Base-by-base conservation (phyloP, 2,888 invertebrate species). In the Cerastoderma edule region DNA sequence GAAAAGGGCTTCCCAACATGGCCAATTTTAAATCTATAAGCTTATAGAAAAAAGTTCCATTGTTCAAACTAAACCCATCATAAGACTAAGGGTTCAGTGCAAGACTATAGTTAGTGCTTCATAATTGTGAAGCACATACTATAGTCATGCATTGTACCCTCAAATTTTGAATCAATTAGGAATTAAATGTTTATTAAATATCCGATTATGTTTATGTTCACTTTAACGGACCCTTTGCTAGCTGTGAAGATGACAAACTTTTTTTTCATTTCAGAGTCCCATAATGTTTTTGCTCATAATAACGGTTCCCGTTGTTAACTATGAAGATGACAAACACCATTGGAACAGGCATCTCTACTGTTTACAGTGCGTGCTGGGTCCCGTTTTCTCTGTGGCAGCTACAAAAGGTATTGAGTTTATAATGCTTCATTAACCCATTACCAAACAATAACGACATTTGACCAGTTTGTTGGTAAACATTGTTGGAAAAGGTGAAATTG, bases 271-370 rank as follows among this genome's bases (percentile, higher is more conserved):
- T 67, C 87, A 94, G 93, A 87, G 92, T 39, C 95, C 95, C 0
- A 91, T 94, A 0, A 91, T 94, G 81, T 83, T 95, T 28, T 33
- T 94, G 0, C 91, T 95, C 10, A 93, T 93, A 60, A 85, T 95
- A 8, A 93, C 95, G 1, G 93, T 95, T 35, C 95, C 95, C 0
- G 93, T 94, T 10, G 94, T 95, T 22, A 94, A 94, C 82, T 91
- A 93, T 13, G 92, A 93, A 2, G 92, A 91, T 71, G 85, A 87
- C 3, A 93, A 93, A 73, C 90, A 93, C 74, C 94, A 94, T 66
- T 95, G 95, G 95, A 94, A 94, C 73, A 93, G 94, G 85, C 90
- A 94, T 54, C 91, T 95, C 22, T 94, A 94, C 82, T 92, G 93
- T 48, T 77, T 94, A 4, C 95, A 95, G 83, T 91, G 94, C 64